Evolutionary conservation across 1,140 invertebrate genomes (phyloP).

Genomic region (Caenorhabditis inopinata): DNA sequence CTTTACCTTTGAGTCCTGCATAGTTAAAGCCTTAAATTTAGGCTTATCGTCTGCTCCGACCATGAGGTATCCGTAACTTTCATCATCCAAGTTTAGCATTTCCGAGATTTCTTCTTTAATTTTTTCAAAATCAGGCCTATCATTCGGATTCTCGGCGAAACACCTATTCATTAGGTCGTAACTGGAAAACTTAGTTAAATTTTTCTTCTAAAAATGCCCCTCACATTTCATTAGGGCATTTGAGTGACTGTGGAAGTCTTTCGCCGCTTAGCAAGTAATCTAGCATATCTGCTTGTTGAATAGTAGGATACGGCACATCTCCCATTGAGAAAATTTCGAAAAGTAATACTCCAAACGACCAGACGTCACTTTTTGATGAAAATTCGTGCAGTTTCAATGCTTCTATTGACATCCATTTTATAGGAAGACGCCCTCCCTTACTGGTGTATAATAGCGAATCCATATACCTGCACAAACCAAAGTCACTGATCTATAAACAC

Average conservation of each 20-base stretch:
- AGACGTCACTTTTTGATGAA: slow-evolving; percentile 41
- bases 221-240: slow-evolving; percentile 46
- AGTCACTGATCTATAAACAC: slow-evolving; percentile 46
- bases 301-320: slow-evolving; percentile 46
- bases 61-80: slow-evolving; percentile 29
- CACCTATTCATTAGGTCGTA: neutral
- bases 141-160: neutral
- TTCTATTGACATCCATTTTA: slow-evolving; percentile 47
- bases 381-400: slow-evolving; percentile 45
- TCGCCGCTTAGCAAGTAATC: slow-evolving; percentile 31
- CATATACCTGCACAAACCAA: slow-evolving; percentile 40
- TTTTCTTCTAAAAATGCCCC: neutral
- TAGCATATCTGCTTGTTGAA: slow-evolving; percentile 46
- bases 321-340: slow-evolving; percentile 48
- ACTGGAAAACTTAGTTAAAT: neutral
- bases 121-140: slow-evolving; percentile 18
- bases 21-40: neutral
- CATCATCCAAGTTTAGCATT: slow-evolving; percentile 37
- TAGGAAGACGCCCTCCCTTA: slow-evolving; percentile 40
- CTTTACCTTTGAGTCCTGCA: slow-evolving; percentile 8
- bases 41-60: neutral
- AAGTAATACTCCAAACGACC: slow-evolving; percentile 37
- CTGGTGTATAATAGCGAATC: slow-evolving; percentile 41
- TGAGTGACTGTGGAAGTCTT: slow-evolving; percentile 39
- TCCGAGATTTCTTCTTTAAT: neutral